Evolutionary conservation across 2,888 invertebrate genomes (phyloP).

Genomic region (Drosophila vallismaia): DNA sequence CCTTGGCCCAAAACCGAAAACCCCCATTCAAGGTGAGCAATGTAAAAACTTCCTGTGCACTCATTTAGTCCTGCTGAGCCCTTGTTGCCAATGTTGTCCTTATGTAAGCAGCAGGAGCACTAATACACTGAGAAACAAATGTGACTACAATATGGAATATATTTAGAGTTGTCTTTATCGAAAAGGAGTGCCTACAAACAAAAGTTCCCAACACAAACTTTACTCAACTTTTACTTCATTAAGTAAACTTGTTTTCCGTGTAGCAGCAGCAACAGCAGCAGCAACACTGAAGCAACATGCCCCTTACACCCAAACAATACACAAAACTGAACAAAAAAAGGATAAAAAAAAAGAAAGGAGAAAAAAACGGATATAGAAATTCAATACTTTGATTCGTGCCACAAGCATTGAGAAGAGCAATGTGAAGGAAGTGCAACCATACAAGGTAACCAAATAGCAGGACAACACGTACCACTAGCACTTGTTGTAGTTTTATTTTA

Average conservation of each 20-base stretch:
- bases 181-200: too few relatives aligned
- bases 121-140: slow-evolving; percentile 21
- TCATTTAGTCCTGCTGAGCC: slow-evolving; percentile 61
- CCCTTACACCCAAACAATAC: slow-evolving; percentile 50
- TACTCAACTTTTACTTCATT: too few relatives aligned
- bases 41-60: slow-evolving; percentile 72
- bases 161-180: background rate
- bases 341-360: slow-evolving; percentile 37
- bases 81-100: slow-evolving; percentile 50
- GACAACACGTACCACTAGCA: slow-evolving; percentile 75
- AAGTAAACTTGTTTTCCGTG: background rate
- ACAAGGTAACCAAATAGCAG: slow-evolving; percentile 77
- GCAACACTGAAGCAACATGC: slow-evolving; percentile 29
- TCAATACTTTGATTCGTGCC: slow-evolving; percentile 84
- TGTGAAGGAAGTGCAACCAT: slow-evolving; percentile 72
- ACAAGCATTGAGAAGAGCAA: slow-evolving; percentile 42
- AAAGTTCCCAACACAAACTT: too few relatives aligned
- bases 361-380: slow-evolving; percentile 83
- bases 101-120: slow-evolving; percentile 52
- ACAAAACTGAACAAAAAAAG: slow-evolving; percentile 39
- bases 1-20: slow-evolving; percentile 12
- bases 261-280: slow-evolving; percentile 8
- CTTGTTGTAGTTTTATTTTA: slow-evolving; percentile 46
- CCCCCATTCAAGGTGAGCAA: slow-evolving; percentile 67
- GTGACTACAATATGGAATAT: background rate